Percentiles rank a stretch among this genome's conserved stretches.
These are phyloP conservation scores for Lynx canadensis DNA, from an alignment of 2,113 vertebrate genomes.

Conservation along the genomic window DNA sequence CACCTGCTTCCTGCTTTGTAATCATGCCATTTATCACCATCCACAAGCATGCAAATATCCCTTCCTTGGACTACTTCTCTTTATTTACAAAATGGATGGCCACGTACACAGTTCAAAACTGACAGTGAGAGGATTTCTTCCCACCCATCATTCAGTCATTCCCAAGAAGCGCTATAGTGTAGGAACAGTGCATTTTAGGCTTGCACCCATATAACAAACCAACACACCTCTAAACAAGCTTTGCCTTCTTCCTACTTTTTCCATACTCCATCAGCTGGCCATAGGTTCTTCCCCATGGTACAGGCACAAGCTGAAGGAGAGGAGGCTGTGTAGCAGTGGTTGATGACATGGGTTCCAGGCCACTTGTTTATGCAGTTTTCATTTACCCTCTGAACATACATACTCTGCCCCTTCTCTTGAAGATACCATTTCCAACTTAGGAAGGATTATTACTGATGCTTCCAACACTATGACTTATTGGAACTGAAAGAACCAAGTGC, in stretches of 20 bases:
- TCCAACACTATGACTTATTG: not conserved
- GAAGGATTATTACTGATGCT: not conserved
- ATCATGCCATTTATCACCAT: not conserved
- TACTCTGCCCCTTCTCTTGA: not conserved
- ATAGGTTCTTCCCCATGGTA: not conserved
- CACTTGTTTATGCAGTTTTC: not conserved
- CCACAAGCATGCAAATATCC: too few species aligned
- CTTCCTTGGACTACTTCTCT: not conserved
- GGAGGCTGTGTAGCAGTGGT: not conserved
- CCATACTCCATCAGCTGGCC: not conserved
- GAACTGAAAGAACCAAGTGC: not conserved
- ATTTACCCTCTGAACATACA: not conserved
- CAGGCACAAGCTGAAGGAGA: not conserved
- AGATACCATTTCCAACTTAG: not conserved
- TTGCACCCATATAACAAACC: too few species aligned
- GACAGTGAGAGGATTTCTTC: not conserved
- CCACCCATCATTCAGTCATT: not conserved
- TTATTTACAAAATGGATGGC: not conserved
- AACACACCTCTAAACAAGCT: not conserved
- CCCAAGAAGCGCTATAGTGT: fast-evolving
- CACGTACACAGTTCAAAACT: not conserved
- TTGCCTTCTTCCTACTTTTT: not conserved
- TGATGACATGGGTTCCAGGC: not conserved
- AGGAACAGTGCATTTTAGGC: not conserved
- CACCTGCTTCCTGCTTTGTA: not conserved